phyloP scores from a whole-genome alignment of 2,113 vertebrate species.

The Herpailurus yagouaroundi region DNA sequence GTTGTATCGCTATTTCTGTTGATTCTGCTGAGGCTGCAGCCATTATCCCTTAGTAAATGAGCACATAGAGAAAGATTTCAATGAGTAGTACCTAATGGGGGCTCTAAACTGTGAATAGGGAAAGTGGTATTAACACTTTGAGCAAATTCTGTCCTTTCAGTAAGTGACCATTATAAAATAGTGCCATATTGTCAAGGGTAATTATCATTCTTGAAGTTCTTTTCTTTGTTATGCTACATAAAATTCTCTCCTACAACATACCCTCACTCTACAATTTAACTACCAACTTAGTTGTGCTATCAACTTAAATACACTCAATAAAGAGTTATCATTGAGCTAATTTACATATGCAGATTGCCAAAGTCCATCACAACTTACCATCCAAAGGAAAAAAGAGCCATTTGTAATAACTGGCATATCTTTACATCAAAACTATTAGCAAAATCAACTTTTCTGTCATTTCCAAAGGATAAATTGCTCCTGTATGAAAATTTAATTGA shows the following conservation, averaged over 20 bases:
- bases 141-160: not conserved
- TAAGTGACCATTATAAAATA: slow-evolving; percentile 39
- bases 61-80: slow-evolving; percentile 34
- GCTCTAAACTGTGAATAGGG: not conserved
- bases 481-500: not conserved
- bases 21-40: not conserved
- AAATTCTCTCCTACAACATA: not conserved
- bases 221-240: slow-evolving; percentile 16
- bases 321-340: not conserved
- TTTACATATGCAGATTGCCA: not conserved
- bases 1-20: not conserved
- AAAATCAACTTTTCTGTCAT: not conserved
- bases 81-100: not conserved
- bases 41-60: not conserved
- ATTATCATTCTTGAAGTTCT: not conserved
- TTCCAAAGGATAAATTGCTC: not conserved
- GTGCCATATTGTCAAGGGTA: not conserved
- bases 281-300: not conserved
- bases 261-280: not conserved
- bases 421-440: not conserved
- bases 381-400: not conserved
- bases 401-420: not conserved
- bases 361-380: not conserved
- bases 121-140: not conserved
- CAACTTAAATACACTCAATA: not conserved